These are phyloP conservation scores for Villa cingulata DNA, from an alignment of 2,888 invertebrate genomes.

Conservation along the genomic window DNA sequence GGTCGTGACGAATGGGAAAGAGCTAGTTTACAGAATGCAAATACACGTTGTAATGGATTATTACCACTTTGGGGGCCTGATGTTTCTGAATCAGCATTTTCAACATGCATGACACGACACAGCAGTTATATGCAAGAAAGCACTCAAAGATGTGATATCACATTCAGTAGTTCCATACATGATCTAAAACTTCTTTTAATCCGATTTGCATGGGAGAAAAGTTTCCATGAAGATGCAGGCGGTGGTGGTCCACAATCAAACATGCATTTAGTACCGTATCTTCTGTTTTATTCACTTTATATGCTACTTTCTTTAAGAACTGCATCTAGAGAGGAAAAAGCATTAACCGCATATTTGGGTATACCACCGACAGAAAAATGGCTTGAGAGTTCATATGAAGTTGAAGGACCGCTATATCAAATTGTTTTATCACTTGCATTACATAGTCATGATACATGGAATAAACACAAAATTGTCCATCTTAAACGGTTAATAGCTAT, in stretches of 20 bases:
- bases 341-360: slow-evolving; percentile 58
- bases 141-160: slow-evolving; percentile 35
- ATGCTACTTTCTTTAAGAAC: slow-evolving; percentile 79
- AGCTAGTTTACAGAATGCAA: slow-evolving; percentile 94
- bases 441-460: slow-evolving; percentile 67
- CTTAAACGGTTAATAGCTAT: slow-evolving; percentile 61
- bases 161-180: slow-evolving; percentile 51
- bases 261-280: slow-evolving; percentile 90
- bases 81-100: slow-evolving; percentile 84
- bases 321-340: slow-evolving; percentile 62
- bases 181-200: slow-evolving; percentile 81
- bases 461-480: slow-evolving; percentile 51
- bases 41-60: slow-evolving; percentile 93
- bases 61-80: slow-evolving; percentile 94
- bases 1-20: slow-evolving; percentile 94
- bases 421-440: slow-evolving; percentile 66
- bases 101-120: slow-evolving; percentile 83
- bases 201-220: slow-evolving; percentile 84
- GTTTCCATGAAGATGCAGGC: slow-evolving; percentile 95
- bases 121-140: slow-evolving; percentile 61
- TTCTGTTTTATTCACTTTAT: slow-evolving; percentile 88
- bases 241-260: slow-evolving; percentile 95
- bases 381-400: slow-evolving; percentile 75
- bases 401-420: slow-evolving; percentile 87
- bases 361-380: slow-evolving; percentile 47